These are phyloP conservation scores for Psophia crepitans DNA, from an alignment of 2,113 vertebrate genomes.

Conservation along the genomic window DNA sequence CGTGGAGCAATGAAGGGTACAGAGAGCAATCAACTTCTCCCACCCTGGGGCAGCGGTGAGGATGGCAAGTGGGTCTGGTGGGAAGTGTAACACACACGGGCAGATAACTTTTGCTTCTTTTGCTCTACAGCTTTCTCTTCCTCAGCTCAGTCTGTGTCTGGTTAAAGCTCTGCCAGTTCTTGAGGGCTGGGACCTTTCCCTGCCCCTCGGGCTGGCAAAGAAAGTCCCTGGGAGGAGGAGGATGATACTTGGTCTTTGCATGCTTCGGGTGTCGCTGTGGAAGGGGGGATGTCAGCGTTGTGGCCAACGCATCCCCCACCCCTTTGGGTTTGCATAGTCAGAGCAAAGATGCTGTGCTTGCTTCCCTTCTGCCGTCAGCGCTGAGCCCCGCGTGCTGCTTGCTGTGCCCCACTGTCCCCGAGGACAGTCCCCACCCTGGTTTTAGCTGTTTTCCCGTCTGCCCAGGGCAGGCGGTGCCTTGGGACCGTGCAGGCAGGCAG, in stretches of 20 bases:
- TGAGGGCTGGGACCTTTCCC: neutral
- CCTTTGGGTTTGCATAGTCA: neutral
- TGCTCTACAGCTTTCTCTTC: neutral
- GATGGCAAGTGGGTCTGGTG: neutral
- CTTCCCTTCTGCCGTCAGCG: neutral
- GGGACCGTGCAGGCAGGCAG: neutral
- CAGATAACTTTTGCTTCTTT: neutral
- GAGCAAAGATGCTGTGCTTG: neutral
- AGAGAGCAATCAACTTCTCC: neutral
- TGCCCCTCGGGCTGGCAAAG: neutral
- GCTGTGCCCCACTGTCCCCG: accelerated
- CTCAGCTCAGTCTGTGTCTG: neutral
- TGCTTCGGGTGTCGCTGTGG: neutral
- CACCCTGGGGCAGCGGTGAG: neutral
- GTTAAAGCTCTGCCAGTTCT: neutral
- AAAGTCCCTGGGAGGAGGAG: neutral
- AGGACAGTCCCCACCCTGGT: neutral
- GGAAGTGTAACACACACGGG: accelerated
- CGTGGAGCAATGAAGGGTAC: neutral
- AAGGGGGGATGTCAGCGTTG: accelerated
- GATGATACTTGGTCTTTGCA: neutral
- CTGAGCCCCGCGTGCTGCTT: accelerated
- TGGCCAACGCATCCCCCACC: accelerated
- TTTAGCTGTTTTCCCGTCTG: accelerated
- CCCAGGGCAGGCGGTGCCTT: neutral